Evolutionary conservation across 2,888 invertebrate species (phyloP).

Genomic region (Metellina segmentata): DNA sequence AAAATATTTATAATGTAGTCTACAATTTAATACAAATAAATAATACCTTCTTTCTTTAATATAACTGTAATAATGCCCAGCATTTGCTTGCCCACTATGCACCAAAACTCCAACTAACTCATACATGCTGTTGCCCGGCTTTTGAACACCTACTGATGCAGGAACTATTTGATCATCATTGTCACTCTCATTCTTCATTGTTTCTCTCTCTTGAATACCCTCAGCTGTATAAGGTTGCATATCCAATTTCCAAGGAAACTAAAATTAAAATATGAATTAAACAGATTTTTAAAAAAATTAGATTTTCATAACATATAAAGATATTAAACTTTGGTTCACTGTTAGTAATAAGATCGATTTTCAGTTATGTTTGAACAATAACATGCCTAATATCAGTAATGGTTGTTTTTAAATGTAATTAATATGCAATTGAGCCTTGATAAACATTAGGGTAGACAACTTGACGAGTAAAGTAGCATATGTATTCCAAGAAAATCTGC

Average conservation of each 20-base stretch:
- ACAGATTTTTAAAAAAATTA: no score
- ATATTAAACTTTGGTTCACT: no score
- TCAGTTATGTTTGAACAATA: no score
- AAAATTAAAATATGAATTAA: conserved; percentile 66
- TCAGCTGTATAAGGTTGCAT: conserved; percentile 83
- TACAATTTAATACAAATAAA: conserved; percentile 1
- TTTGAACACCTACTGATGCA: conserved; percentile 26
- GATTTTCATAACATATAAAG: no score
- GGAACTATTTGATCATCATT: conserved; percentile 73
- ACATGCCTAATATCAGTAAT: no score
- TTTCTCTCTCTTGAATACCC: conserved; percentile 80
- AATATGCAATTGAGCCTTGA: no score
- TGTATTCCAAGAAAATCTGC: no score
- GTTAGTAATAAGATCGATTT: no score
- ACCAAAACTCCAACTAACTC: conserved; percentile 83
- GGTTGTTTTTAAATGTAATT: no score
- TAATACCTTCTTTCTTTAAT: conserved; percentile 80
- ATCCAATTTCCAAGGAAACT: conserved; percentile 83
- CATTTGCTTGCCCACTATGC: conserved; percentile 83
- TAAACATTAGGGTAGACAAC: no score
- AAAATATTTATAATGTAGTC: neutral
- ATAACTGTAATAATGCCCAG: conserved; percentile 83
- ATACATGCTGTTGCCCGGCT: conserved; percentile 79
- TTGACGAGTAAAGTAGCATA: no score
- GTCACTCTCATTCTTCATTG: conserved; percentile 62